These are phyloP conservation scores for Falcunculus frontatus DNA, from an alignment of 2,113 vertebrate species.

Conservation along the genomic window DNA sequence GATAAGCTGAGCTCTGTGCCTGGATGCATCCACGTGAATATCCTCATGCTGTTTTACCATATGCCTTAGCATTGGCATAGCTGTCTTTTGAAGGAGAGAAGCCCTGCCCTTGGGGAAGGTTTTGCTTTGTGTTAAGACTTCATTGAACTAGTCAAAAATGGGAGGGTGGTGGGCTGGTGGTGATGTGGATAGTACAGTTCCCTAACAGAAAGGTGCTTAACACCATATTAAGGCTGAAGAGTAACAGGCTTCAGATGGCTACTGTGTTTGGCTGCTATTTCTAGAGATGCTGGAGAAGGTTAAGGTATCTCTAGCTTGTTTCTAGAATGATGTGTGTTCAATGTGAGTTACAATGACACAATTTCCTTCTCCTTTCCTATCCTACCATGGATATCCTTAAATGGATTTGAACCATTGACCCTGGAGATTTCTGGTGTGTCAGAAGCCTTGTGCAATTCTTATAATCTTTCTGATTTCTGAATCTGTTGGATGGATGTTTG, in stretches of 20 bases:
- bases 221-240: background rate
- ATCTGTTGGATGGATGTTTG: background rate
- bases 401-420: background rate
- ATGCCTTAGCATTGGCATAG: background rate
- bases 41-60: conserved; percentile 20
- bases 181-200: background rate
- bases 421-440: background rate
- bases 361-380: background rate
- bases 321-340: background rate
- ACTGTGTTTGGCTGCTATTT: background rate
- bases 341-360: background rate
- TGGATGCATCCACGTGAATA: background rate
- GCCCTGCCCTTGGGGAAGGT: background rate
- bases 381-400: background rate
- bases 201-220: background rate
- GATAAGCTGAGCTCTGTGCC: background rate
- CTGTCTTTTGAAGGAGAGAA: background rate
- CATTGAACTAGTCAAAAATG: background rate
- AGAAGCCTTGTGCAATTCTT: background rate
- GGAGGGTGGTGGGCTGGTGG: rapidly evolving
- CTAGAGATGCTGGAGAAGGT: background rate
- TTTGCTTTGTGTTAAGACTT: background rate
- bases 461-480: background rate
- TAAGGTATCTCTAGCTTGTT: background rate
- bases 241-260: background rate